Percentiles rank a stretch among this genome's conserved stretches.
Evolutionary conservation across 2,113 vertebrate genomes (phyloP).

Genomic region (Syngnathus floridae): DNA sequence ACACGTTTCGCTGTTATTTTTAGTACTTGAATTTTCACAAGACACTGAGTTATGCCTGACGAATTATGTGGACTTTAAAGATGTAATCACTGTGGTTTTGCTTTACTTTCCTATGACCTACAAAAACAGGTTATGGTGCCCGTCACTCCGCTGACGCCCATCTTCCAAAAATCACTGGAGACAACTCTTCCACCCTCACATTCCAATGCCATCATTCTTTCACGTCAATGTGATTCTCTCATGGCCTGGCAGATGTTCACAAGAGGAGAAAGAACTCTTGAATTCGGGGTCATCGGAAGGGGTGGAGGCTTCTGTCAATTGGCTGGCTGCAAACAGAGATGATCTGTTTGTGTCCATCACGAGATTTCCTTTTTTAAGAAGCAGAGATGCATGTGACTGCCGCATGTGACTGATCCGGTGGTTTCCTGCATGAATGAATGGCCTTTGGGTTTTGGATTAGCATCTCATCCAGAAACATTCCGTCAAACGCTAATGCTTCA

Average conservation of each 20-base stretch:
- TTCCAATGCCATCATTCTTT: constrained; percentile 17
- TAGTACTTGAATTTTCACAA: constrained; percentile 28
- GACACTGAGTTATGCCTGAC: constrained; percentile 7
- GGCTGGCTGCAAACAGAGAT: constrained; percentile 50
- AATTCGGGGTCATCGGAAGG: constrained; percentile 30
- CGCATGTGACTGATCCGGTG: constrained; percentile 34
- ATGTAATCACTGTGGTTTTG: constrained; percentile 48
- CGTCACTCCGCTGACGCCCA: constrained; percentile 12
- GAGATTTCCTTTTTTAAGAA: constrained; percentile 28
- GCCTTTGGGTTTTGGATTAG: constrained; percentile 33
- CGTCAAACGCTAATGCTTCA: constrained; percentile 11
- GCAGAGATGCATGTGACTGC: constrained; percentile 32
- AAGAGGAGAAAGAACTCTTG: constrained; percentile 14
- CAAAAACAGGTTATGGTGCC: constrained; percentile 33
- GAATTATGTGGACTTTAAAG: constrained; percentile 29
- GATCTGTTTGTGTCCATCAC: constrained; percentile 42
- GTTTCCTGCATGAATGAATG: constrained; percentile 15
- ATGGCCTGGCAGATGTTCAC: constrained; percentile 40
- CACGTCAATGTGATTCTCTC: constrained; percentile 36
- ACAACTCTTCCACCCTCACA: neutral
- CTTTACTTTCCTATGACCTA: constrained; percentile 62
- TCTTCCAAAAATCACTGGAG: constrained; percentile 8
- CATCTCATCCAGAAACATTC: constrained; percentile 26
- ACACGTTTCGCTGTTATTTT: constrained; percentile 20
- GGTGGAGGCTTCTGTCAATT: constrained; percentile 19